Conservation (phyloP, 2,113 vertebrate species). For the Leuciscus idus region DNA sequence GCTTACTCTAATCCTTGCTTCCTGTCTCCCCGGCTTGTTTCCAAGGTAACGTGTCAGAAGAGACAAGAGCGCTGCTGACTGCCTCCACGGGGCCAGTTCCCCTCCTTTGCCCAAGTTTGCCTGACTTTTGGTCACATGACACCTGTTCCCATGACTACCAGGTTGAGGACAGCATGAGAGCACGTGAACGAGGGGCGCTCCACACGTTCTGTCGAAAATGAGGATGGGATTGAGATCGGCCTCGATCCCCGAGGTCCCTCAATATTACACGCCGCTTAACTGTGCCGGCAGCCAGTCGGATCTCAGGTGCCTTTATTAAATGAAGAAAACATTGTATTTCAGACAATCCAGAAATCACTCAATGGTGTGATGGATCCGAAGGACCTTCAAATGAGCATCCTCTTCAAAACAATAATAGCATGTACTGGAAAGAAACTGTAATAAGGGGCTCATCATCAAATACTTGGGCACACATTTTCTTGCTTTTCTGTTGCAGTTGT, state of each 20-base stretch:
- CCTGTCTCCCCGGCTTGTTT: slow-evolving; percentile 79
- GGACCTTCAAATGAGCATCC: background rate
- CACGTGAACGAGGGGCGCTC: slow-evolving; percentile 69
- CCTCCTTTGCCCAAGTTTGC: slow-evolving; percentile 77
- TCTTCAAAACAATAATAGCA: slow-evolving; percentile 1
- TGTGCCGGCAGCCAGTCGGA: background rate
- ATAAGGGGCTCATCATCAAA: slow-evolving; percentile 4
- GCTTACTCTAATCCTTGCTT: slow-evolving; percentile 74
- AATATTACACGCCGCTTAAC: slow-evolving; percentile 30
- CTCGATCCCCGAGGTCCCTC: slow-evolving; percentile 41
- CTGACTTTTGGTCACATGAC: slow-evolving; percentile 77
- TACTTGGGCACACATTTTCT: slow-evolving; percentile 5
- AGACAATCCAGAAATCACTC: slow-evolving; percentile 40
- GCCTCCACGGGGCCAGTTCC: slow-evolving; percentile 76
- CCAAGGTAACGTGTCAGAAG: slow-evolving; percentile 82
- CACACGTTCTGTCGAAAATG: slow-evolving; percentile 55
- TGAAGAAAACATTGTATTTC: slow-evolving; percentile 47
- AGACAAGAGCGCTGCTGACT: slow-evolving; percentile 76
- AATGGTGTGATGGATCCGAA: background rate
- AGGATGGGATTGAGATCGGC: slow-evolving; percentile 16
- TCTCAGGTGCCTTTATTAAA: slow-evolving; percentile 50
- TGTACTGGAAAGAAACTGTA: background rate
- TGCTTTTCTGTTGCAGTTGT: slow-evolving; percentile 2
- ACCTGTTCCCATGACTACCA: slow-evolving; percentile 82
- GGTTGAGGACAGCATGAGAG: slow-evolving; percentile 78